phyloP scores from a whole-genome alignment of 2,113 vertebrate genomes.

The Gobiocypris rarus region DNA sequence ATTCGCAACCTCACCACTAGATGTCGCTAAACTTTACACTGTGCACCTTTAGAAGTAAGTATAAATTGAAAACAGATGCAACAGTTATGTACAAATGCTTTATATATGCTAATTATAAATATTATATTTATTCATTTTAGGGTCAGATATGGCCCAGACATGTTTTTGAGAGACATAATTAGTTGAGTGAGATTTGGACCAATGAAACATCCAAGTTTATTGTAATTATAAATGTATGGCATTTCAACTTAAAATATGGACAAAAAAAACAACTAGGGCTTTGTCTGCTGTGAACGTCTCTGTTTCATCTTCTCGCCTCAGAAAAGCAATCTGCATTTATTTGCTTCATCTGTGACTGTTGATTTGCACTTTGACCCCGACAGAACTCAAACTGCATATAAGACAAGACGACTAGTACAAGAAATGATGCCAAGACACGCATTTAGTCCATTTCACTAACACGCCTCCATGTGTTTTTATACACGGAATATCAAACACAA shows the following conservation, averaged over 20 bases:
- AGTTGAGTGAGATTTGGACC: neutral
- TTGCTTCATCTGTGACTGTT: neutral
- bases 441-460: neutral
- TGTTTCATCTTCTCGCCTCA: neutral
- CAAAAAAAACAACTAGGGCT: neutral
- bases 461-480: neutral
- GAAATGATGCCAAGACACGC: neutral
- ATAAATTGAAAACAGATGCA: too few species aligned
- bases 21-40: too few species aligned
- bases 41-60: too few species aligned
- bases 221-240: too few species aligned
- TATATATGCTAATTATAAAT: too few species aligned
- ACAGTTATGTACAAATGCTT: too few species aligned
- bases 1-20: too few species aligned
- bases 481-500: constrained; percentile 4
- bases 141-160: too few species aligned
- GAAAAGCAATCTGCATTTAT: constrained; percentile 32
- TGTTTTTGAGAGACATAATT: too few species aligned
- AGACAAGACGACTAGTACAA: neutral
- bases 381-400: neutral
- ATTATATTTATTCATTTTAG: too few species aligned
- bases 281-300: neutral
- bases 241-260: neutral
- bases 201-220: too few species aligned
- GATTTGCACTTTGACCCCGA: constrained; percentile 4